These are phyloP conservation scores for Lophotis ruficrista DNA, from an alignment of 2,113 vertebrate species.

Conservation along the genomic window DNA sequence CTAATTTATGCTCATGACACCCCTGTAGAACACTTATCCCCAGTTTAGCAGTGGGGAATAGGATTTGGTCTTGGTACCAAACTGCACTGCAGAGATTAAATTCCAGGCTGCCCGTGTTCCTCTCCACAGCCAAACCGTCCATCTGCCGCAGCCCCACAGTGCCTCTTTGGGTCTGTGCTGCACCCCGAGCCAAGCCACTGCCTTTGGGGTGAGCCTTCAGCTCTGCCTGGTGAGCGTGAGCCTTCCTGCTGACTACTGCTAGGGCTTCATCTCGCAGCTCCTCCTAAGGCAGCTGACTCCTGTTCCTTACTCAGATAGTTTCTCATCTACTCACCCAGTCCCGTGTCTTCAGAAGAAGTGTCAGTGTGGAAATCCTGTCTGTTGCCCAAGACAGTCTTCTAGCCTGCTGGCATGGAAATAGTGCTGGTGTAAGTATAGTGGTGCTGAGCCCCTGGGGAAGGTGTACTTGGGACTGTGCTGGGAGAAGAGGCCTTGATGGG, in stretches of 20 bases:
- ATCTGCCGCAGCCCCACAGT: fast-evolving
- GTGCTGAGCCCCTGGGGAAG: not conserved
- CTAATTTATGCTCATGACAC: not conserved
- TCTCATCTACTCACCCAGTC: not conserved
- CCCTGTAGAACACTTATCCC: not conserved
- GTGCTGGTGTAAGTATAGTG: fast-evolving
- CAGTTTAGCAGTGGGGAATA: not conserved
- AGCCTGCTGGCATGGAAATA: not conserved
- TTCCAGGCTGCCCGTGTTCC: not conserved
- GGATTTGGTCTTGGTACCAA: not conserved
- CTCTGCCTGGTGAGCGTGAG: not conserved
- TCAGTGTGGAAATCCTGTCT: not conserved
- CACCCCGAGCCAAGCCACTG: fast-evolving
- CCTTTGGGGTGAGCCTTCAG: not conserved
- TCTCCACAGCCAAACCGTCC: not conserved
- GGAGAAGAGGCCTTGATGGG: not conserved
- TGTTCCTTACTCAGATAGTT: not conserved
- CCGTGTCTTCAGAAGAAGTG: not conserved
- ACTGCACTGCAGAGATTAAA: not conserved
- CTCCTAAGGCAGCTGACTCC: not conserved
- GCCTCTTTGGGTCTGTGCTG: fast-evolving
- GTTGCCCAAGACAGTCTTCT: not conserved
- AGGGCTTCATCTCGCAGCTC: not conserved
- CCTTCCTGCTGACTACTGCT: not conserved
- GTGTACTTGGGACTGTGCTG: fast-evolving